Evolutionary conservation across 2,888 invertebrate species (phyloP).

Genomic region (Nycteola revayana): DNA sequence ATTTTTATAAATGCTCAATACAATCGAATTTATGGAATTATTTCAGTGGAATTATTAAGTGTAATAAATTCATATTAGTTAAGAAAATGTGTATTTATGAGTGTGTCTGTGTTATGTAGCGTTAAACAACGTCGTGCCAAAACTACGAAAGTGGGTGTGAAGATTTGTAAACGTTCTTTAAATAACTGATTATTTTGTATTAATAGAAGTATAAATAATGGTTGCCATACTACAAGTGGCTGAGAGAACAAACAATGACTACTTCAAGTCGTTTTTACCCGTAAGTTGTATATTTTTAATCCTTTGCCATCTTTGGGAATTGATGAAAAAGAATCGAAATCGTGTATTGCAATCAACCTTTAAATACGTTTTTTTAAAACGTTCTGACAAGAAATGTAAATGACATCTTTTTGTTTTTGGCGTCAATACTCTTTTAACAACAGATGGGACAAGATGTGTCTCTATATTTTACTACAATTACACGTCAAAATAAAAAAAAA

Average conservation of each 20-base stretch:
- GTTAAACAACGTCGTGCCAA: slow-evolving; percentile 45
- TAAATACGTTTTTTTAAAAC: too few relatives aligned
- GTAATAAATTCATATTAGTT: slow-evolving; percentile 22
- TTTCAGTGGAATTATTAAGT: slow-evolving; percentile 16
- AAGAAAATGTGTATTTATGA: slow-evolving; percentile 12
- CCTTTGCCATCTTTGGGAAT: too few relatives aligned
- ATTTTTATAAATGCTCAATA: slow-evolving; percentile 25
- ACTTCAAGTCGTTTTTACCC: slow-evolving; percentile 69
- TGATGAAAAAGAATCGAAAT: too few relatives aligned
- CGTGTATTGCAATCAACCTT: too few relatives aligned
- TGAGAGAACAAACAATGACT: slow-evolving; percentile 61
- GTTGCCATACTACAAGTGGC: slow-evolving; percentile 61
- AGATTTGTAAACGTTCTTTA: slow-evolving; percentile 50
- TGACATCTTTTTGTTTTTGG: too few relatives aligned
- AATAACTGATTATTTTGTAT: slow-evolving; percentile 44
- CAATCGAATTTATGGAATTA: slow-evolving; percentile 9
- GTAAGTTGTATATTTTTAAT: too few relatives aligned
- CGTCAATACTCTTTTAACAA: too few relatives aligned
- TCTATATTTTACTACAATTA: too few relatives aligned
- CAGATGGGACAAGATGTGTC: too few relatives aligned
- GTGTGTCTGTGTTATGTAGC: slow-evolving; percentile 24
- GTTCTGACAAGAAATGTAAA: too few relatives aligned
- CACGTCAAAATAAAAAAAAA: too few relatives aligned
- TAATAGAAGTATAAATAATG: slow-evolving; percentile 30
- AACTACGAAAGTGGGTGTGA: slow-evolving; percentile 46